Conservation (phyloP, 2,797 vertebrate species). For the Pangasius mekongensis region DNA sequence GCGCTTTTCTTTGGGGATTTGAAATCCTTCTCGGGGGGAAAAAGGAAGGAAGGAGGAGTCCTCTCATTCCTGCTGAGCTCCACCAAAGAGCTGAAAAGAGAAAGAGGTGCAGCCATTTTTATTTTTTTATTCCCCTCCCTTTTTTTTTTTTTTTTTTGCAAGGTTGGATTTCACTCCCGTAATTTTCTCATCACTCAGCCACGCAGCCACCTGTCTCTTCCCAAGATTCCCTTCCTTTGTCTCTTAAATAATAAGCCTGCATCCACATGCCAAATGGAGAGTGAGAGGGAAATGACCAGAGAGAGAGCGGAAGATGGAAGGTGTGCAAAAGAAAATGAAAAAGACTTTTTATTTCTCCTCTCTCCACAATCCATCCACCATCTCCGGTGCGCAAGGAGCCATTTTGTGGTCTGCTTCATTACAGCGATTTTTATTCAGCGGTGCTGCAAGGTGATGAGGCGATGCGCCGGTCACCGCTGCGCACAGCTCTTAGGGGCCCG, state of each 20-base stretch:
- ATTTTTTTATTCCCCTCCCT: constrained; percentile 51
- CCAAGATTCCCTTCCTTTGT: constrained; percentile 76
- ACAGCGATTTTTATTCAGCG: constrained; percentile 76
- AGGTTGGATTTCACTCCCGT: constrained; percentile 72
- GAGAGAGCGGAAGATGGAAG: constrained; percentile 62
- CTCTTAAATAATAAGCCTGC: constrained; percentile 76
- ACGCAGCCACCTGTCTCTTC: constrained; percentile 74
- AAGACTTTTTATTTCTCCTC: constrained; percentile 48
- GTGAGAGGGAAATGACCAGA: constrained; percentile 61
- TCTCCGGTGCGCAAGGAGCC: constrained; percentile 74
- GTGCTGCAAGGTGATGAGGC: constrained; percentile 68
- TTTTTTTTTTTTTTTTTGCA: constrained; percentile 63
- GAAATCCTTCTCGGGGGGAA: constrained; percentile 55
- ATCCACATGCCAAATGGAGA: constrained; percentile 63
- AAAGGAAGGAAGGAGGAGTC: constrained; percentile 47
- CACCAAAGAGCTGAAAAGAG: constrained; percentile 61
- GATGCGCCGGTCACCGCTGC: constrained; percentile 67
- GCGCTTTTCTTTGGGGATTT: constrained; percentile 67
- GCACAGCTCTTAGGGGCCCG: constrained; percentile 60
- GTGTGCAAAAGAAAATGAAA: constrained; percentile 51
- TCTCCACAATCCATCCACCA: constrained; percentile 70
- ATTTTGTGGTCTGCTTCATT: constrained; percentile 79
- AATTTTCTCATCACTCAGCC: constrained; percentile 79
- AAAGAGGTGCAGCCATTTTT: constrained; percentile 66
- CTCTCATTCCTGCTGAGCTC: constrained; percentile 67